A percentile compares a stretch with the other conserved stretches of the same genome.
Evolutionary conservation across 2,113 vertebrate species (phyloP).

Genomic region (Nothocercus julius): DNA sequence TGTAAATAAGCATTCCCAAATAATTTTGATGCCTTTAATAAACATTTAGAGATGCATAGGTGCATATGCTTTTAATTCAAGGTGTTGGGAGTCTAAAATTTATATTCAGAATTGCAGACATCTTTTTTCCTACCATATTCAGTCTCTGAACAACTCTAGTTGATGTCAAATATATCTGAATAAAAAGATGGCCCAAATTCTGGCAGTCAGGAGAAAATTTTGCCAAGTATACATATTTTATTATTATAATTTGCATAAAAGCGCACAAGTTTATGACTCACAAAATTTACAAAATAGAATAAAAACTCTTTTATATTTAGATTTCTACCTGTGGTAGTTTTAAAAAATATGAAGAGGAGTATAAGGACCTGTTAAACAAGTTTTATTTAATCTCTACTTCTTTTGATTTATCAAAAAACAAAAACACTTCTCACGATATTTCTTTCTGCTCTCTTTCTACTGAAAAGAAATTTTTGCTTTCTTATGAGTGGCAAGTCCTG

Average conservation of each 20-base stretch:
- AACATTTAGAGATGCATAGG: not conserved
- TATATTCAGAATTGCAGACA: not conserved
- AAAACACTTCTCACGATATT: not conserved
- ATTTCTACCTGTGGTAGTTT: not conserved
- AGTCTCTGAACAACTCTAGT: not conserved
- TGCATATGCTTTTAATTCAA: not conserved
- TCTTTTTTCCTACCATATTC: not conserved
- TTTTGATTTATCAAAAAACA: not conserved
- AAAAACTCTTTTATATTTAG: not conserved
- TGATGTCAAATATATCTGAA: slow-evolving; percentile 28
- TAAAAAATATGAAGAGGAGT: not conserved
- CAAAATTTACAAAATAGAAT: slow-evolving; percentile 23
- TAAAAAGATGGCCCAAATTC: slow-evolving; percentile 38
- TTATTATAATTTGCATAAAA: slow-evolving; percentile 27
- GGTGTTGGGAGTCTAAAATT: not conserved
- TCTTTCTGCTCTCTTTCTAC: not conserved
- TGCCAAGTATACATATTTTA: slow-evolving; percentile 40
- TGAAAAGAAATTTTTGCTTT: not conserved
- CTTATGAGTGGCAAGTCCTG: not conserved
- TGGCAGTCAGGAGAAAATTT: not conserved
- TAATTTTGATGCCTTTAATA: not conserved
- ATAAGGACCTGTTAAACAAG: not conserved
- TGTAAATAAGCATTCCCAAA: not conserved
- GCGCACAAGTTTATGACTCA: slow-evolving; percentile 17
- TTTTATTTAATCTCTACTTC: not conserved